Conservation (phyloP, 2,888 invertebrate species). For the Rhodophaea formosa region DNA sequence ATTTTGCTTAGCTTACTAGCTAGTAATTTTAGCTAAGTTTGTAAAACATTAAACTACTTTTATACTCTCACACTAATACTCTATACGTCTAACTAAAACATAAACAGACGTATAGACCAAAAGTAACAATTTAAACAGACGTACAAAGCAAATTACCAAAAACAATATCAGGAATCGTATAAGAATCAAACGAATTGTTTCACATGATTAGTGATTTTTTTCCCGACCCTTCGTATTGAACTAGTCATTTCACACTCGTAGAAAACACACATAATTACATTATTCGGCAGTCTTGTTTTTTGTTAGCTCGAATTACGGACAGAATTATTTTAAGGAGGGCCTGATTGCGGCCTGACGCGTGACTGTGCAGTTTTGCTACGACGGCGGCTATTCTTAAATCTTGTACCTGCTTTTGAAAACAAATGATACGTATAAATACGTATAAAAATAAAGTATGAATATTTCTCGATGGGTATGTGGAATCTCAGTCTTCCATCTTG, state of each 20-base stretch:
- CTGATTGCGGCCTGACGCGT: conserved; percentile 66
- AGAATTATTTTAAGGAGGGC: conserved; percentile 72
- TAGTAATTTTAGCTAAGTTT: too few species aligned
- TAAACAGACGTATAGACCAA: not conserved
- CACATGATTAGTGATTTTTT: conserved; percentile 46
- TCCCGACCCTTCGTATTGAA: conserved; percentile 51
- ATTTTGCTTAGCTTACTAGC: too few species aligned
- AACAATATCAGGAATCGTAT: not conserved
- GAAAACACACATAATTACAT: conserved; percentile 76
- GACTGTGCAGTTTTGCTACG: conserved; percentile 55
- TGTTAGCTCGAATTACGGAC: conserved; percentile 71
- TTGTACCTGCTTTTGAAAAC: not conserved
- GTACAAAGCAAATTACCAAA: not conserved
- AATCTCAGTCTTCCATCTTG: too few species aligned
- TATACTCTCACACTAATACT: too few species aligned
- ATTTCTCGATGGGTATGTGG: too few species aligned
- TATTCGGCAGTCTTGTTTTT: conserved; percentile 68
- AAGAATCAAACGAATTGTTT: conserved; percentile 5
- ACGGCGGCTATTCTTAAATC: conserved; percentile 35
- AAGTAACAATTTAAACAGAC: not conserved
- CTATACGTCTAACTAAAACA: not conserved
- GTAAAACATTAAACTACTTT: too few species aligned
- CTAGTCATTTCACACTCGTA: conserved; percentile 72
- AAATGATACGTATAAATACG: too few species aligned
- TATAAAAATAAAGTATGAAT: not conserved